Evolutionary conservation across 2,888 invertebrate species (phyloP).

Genomic region (Deladenus siricidicola): DNA sequence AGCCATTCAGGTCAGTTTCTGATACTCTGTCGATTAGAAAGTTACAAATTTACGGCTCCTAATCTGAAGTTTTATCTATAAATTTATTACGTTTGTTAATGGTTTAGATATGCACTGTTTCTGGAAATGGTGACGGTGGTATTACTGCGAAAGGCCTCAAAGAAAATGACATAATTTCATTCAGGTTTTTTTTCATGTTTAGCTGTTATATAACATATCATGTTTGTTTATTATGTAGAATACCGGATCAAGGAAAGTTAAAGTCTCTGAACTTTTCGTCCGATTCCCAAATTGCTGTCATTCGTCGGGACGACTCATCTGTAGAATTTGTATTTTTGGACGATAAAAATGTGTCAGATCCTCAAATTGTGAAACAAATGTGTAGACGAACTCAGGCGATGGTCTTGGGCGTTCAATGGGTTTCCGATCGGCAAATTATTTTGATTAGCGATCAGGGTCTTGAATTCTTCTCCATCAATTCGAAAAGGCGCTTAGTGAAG

Average conservation of each 20-base stretch:
- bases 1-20: background rate
- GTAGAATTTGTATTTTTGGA: conserved; percentile 9
- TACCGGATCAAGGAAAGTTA: conserved; percentile 23
- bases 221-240: conserved; percentile 24
- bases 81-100: background rate
- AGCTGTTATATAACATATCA: background rate
- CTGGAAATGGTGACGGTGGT: conserved; percentile 37
- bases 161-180: conserved; percentile 25
- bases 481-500: conserved; percentile 35
- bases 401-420: conserved; percentile 41
- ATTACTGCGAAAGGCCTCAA: conserved; percentile 35
- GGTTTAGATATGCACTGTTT: conserved; percentile 37
- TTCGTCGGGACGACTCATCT: conserved; percentile 18
- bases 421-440: conserved; percentile 35
- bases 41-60: background rate
- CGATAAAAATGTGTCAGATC: background rate
- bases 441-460: conserved; percentile 37
- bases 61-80: background rate
- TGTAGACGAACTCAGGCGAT: background rate
- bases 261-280: conserved; percentile 26
- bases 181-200: conserved; percentile 20
- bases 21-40: background rate
- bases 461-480: conserved; percentile 35
- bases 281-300: conserved; percentile 21
- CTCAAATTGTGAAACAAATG: background rate